Evolutionary conservation across 2,797 vertebrate genomes (phyloP).

Genomic region (Avahi laniger): DNA sequence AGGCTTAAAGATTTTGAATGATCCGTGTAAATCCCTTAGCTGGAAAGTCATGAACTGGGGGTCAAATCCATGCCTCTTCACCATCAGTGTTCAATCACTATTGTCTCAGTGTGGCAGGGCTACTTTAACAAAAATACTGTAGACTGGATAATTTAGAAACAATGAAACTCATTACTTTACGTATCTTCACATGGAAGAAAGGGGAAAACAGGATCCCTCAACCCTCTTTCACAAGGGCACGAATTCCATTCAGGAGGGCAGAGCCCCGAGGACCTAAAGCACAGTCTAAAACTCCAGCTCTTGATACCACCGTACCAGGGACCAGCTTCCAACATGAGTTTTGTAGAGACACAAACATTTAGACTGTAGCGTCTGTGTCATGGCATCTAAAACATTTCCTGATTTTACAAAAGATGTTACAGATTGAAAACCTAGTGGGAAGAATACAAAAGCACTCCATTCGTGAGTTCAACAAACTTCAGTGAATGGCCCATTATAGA

Average conservation of each 20-base stretch:
- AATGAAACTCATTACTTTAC: not conserved
- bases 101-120: not conserved
- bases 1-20: not conserved
- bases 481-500: accelerated
- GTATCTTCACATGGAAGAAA: not conserved
- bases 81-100: not conserved
- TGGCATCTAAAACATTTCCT: not conserved
- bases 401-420: not conserved
- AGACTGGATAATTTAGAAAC: not conserved
- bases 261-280: not conserved
- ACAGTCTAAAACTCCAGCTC: not conserved
- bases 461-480: not conserved
- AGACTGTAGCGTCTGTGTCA: not conserved
- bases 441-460: not conserved
- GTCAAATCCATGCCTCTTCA: not conserved
- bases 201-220: not conserved
- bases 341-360: not conserved
- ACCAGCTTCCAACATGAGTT: not conserved
- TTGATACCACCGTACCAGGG: not conserved
- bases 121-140: not conserved
- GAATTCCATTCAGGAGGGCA: not conserved
- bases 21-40: not conserved
- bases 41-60: too few species aligned
- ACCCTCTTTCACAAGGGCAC: too few species aligned
- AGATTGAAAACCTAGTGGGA: not conserved